Evolutionary conservation across 2,797 vertebrate genomes (phyloP).

Genomic region (Melanotaenia maccullochi): DNA sequence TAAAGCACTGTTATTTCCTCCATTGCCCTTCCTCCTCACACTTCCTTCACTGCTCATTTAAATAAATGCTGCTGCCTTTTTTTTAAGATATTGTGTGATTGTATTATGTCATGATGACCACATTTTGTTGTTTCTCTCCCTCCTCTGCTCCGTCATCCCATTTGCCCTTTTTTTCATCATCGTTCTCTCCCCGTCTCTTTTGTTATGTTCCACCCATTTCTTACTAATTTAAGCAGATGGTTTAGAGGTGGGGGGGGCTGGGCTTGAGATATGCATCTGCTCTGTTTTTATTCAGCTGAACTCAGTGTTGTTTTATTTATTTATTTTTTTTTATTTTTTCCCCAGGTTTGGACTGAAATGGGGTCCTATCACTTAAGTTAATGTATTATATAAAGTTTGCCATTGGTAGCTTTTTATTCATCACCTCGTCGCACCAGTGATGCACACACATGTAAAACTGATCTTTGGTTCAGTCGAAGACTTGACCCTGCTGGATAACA

Average conservation of each 20-base stretch:
- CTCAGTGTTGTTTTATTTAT: neutral
- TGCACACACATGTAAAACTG: neutral
- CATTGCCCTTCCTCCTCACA: neutral
- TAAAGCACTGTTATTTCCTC: slow-evolving; percentile 16
- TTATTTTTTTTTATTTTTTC: neutral
- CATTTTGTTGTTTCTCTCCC: slow-evolving; percentile 17
- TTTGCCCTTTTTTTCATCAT: slow-evolving; percentile 52
- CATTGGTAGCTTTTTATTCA: too few species aligned
- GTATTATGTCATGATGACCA: slow-evolving; percentile 19
- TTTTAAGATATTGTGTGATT: slow-evolving; percentile 23
- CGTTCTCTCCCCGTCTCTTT: neutral
- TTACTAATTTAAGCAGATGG: slow-evolving; percentile 22
- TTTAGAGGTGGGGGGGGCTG: slow-evolving; percentile 11
- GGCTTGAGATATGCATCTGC: slow-evolving; percentile 16
- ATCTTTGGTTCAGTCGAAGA: neutral
- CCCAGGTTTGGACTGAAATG: neutral
- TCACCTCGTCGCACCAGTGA: too few species aligned
- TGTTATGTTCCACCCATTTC: slow-evolving; percentile 28
- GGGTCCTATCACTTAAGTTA: neutral
- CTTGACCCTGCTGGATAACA: slow-evolving; percentile 35
- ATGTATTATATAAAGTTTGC: neutral
- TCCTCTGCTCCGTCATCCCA: slow-evolving; percentile 28
- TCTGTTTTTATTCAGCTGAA: slow-evolving; percentile 13
- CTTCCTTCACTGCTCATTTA: slow-evolving; percentile 25
- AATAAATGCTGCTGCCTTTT: slow-evolving; percentile 50